Evolutionary conservation across 1,140 invertebrate species (phyloP).

Genomic region (roundworm (Caenorhabditis elegans)): WBcel235 BX284604.4:13243001-13243500

Average conservation of each 20-base stretch:
- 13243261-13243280: neutral
- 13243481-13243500: too few species aligned
- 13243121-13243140: neutral
- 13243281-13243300: neutral
- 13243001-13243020: constrained; percentile 66
- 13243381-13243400: neutral
- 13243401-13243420: too few species aligned
- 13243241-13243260: neutral
- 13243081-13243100: constrained; percentile 4
- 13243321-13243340: neutral
- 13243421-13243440: too few species aligned
- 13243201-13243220: too few species aligned
- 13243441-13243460: too few species aligned
- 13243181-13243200: too few species aligned
- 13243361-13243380: neutral
- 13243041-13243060: constrained; percentile 90
- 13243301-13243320: neutral
- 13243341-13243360: neutral
- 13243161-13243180: neutral
- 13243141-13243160: neutral
- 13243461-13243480: too few species aligned
- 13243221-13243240: neutral
- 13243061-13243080: constrained; percentile 86
- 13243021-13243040: constrained; percentile 79
- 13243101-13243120: neutral